Percentiles rank a stretch among this genome's conserved stretches.
Conservation (phyloP, 2,797 vertebrate species). For the Cichlasoma orientale region DNA sequence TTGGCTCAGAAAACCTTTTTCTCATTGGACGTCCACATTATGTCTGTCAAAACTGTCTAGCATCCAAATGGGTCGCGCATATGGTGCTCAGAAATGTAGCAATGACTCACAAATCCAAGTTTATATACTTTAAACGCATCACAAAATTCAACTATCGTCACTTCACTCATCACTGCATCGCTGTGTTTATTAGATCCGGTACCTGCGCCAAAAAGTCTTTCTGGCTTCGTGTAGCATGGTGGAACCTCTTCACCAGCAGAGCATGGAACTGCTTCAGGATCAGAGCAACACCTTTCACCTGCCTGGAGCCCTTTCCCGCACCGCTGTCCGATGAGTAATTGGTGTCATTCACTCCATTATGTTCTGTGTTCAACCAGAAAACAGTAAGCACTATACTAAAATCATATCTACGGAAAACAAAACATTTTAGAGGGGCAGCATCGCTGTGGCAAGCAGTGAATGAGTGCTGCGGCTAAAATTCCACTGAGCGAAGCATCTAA, state of each 20-base stretch:
- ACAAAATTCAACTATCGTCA: not conserved
- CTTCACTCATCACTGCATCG: not conserved
- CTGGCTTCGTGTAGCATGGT: conserved; percentile 85
- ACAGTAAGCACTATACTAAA: not conserved
- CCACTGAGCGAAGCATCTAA: not conserved
- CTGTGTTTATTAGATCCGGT: conserved; percentile 8
- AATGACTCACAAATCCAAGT: not conserved
- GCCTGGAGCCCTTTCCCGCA: conserved; percentile 75
- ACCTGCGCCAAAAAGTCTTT: conserved; percentile 97
- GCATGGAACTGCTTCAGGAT: conserved; percentile 88
- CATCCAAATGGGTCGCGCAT: not conserved
- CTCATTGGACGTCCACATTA: not conserved
- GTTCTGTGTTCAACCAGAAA: conserved; percentile 42
- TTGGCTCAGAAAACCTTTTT: not conserved
- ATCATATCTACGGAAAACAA: not conserved
- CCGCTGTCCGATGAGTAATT: conserved; percentile 53
- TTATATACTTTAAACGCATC: not conserved
- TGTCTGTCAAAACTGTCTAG: not conserved
- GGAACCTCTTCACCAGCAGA: conserved; percentile 89
- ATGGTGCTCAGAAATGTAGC: not conserved
- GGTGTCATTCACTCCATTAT: conserved; percentile 40
- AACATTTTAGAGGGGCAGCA: not conserved
- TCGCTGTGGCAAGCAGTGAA: not conserved
- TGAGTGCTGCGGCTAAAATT: not conserved
- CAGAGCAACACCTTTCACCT: conserved; percentile 81